A percentile compares a stretch with the other conserved stretches of the same genome.
Evolutionary conservation across 1,140 invertebrate genomes (phyloP).

Genomic region (Cydia amplana): DNA sequence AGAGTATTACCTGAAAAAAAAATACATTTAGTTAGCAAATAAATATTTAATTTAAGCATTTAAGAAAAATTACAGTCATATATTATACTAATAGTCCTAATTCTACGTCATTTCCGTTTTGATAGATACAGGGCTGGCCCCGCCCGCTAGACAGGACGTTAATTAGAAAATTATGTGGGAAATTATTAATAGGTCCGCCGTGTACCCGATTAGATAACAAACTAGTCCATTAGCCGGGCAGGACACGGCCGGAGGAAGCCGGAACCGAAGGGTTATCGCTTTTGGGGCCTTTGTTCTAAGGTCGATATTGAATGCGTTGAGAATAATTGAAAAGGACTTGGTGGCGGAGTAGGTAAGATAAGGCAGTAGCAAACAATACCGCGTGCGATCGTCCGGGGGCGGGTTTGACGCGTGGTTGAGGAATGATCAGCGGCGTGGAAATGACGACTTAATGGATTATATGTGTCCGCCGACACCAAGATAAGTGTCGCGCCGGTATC

Average conservation of each 20-base stretch:
- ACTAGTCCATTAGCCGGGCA: conserved; percentile 69
- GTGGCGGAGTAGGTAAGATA: conserved; percentile 56
- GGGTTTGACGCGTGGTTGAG: conserved; percentile 72
- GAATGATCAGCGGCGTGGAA: conserved; percentile 76
- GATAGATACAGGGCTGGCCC: conserved; percentile 41
- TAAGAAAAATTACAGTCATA: conserved; percentile 35
- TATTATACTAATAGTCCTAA: conserved; percentile 46
- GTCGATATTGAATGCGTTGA: conserved; percentile 47
- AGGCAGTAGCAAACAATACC: conserved; percentile 73
- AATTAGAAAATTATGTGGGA: conserved; percentile 73
- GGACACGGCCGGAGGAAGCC: conserved; percentile 45
- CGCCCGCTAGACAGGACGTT: conserved; percentile 58
- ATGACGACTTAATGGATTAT: conserved; percentile 80
- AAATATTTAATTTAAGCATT: conserved; percentile 39
- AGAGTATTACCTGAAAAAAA: conserved; percentile 69
- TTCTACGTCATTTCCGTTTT: conserved; percentile 55
- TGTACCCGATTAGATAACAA: conserved; percentile 75
- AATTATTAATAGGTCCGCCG: conserved; percentile 73
- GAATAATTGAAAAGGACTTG: conserved; percentile 54
- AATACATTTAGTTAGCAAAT: conserved; percentile 45
- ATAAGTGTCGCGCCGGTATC: conserved; percentile 73
- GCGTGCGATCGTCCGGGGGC: conserved; percentile 59
- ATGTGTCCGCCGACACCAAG: conserved; percentile 74
- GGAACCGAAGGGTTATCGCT: conserved; percentile 39
- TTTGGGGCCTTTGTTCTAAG: conserved; percentile 52